phyloP scores from a whole-genome alignment of 2,797 vertebrate genomes.

The Oophaga sylvatica region DNA sequence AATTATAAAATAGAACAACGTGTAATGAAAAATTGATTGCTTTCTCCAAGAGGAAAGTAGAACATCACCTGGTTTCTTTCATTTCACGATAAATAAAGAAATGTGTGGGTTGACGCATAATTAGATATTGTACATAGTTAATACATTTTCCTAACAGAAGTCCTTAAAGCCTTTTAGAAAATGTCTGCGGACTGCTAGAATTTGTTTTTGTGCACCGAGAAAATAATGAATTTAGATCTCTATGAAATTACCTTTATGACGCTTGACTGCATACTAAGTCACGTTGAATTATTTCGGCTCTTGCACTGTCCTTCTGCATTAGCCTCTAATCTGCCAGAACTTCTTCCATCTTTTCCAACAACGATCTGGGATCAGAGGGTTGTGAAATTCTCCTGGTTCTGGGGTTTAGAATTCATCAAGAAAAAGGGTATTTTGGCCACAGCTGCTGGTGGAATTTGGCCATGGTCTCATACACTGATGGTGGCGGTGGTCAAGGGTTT shows the following conservation, averaged over 20 bases:
- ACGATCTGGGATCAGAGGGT: background rate
- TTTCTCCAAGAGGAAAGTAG: conserved; percentile 54
- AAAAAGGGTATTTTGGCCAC: background rate
- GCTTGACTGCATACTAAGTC: conserved; percentile 53
- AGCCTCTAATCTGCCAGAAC: conserved; percentile 1
- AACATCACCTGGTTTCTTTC: conserved; percentile 60
- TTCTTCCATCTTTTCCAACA: background rate
- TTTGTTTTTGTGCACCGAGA: conserved; percentile 54
- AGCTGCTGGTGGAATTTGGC: background rate
- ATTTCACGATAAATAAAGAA: conserved; percentile 61
- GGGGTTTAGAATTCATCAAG: background rate
- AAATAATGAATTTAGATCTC: conserved; percentile 61
- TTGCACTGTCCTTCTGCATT: conserved; percentile 24
- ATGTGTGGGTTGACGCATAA: conserved; percentile 57
- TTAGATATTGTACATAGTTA: conserved; percentile 61
- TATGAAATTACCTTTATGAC: conserved; percentile 59
- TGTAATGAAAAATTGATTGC: conserved; percentile 61
- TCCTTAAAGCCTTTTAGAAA: conserved; percentile 57
- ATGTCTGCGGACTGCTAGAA: conserved; percentile 41
- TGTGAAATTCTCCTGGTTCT: background rate
- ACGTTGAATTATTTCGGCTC: conserved; percentile 50
- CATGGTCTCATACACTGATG: too few relatives aligned
- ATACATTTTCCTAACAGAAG: conserved; percentile 55
- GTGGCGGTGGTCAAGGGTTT: too few relatives aligned
- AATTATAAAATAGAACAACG: conserved; percentile 60